Percentiles rank a stretch among this genome's conserved stretches.
Evolutionary conservation across 2,888 invertebrate species (phyloP).

Genomic region (Nudaria mundana): DNA sequence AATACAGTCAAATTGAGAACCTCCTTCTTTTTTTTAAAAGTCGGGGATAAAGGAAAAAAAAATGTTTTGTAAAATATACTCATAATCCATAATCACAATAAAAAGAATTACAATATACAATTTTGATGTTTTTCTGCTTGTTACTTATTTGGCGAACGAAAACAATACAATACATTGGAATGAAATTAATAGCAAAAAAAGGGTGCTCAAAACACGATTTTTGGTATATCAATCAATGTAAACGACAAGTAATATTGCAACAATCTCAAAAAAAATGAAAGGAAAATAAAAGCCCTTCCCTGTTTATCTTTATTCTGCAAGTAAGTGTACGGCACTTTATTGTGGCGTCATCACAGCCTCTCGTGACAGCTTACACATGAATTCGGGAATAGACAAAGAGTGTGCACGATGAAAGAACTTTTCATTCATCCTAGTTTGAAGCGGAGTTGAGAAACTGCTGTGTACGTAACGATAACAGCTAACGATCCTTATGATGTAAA

Average conservation of each 20-base stretch:
- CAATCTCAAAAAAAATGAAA: conserved; percentile 21
- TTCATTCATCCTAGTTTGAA: conserved; percentile 47
- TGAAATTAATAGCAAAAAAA: neutral
- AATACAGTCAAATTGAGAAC: too few species aligned
- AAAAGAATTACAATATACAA: too few species aligned
- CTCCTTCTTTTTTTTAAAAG: too few species aligned
- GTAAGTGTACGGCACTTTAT: conserved; percentile 44
- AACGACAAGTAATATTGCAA: conserved; percentile 14
- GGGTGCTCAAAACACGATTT: neutral
- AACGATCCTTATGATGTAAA: conserved; percentile 41
- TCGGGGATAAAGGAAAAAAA: too few species aligned
- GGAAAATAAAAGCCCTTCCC: conserved; percentile 15
- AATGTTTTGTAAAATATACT: too few species aligned
- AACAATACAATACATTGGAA: neutral
- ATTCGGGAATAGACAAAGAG: conserved; percentile 66
- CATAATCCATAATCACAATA: too few species aligned
- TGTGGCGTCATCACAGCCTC: conserved; percentile 48
- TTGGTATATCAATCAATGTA: conserved; percentile 18
- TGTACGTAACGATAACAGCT: conserved; percentile 51
- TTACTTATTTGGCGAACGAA: too few species aligned
- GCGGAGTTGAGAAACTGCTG: conserved; percentile 45
- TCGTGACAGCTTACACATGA: conserved; percentile 60
- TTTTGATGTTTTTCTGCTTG: too few species aligned
- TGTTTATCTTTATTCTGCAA: conserved; percentile 32
- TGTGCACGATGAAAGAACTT: conserved; percentile 60